Conservation (phyloP, 1,140 invertebrate species). For the Drosophila oshimai region DNA sequence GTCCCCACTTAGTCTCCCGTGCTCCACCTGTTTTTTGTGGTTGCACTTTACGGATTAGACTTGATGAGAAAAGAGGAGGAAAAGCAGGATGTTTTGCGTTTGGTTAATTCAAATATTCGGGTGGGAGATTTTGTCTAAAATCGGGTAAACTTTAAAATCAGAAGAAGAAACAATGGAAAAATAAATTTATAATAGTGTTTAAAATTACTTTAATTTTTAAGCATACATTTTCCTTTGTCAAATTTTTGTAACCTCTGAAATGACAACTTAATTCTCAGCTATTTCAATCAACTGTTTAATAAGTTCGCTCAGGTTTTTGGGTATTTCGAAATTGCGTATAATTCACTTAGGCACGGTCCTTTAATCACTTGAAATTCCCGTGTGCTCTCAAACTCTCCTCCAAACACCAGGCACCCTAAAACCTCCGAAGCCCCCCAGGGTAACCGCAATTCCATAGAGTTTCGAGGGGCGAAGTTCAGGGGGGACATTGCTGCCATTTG, state of each 20-base stretch:
- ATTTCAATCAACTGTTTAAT: neutral
- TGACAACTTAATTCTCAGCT: neutral
- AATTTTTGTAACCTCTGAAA: too few relatives aligned
- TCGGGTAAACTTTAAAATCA: neutral
- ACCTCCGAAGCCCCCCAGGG: neutral
- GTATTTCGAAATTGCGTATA: conserved; percentile 1
- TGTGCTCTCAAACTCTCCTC: conserved; percentile 3
- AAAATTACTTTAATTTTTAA: too few relatives aligned
- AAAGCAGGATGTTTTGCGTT: neutral
- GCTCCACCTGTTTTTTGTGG: conserved; percentile 13
- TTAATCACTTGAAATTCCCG: conserved; percentile 28
- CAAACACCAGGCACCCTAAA: neutral
- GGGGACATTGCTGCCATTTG: conserved; percentile 47
- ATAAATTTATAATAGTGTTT: too few relatives aligned
- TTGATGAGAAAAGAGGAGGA: neutral
- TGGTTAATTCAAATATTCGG: conserved; percentile 21
- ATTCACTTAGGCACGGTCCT: conserved; percentile 4
- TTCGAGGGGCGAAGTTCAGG: conserved; percentile 3
- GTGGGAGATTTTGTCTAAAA: neutral
- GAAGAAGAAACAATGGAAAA: too few relatives aligned
- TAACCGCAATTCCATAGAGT: conserved; percentile 39
- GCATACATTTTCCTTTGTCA: too few relatives aligned
- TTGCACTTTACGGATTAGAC: conserved; percentile 42
- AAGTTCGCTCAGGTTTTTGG: neutral
- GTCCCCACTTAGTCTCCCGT: neutral